Evolutionary conservation across 1,140 invertebrate species (phyloP).

Genomic region (Euura lappo): DNA sequence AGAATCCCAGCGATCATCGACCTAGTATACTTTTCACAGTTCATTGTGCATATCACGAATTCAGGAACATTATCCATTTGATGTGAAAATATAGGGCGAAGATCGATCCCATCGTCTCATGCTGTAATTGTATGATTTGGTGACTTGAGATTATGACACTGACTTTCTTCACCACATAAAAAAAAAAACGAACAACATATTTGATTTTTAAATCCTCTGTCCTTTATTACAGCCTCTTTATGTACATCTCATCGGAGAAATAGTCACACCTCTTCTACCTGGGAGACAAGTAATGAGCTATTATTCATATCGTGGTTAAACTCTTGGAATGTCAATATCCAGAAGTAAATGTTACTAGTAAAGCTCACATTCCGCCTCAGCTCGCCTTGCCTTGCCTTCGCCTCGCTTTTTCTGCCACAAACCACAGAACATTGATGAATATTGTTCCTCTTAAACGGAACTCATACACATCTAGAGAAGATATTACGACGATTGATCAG

Average conservation of each 20-base stretch:
- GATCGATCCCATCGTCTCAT: too few relatives aligned
- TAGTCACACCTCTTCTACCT: too few relatives aligned
- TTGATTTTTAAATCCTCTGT: background rate
- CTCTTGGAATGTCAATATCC: background rate
- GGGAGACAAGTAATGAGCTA: background rate
- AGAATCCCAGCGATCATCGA: too few relatives aligned
- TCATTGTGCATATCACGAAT: too few relatives aligned
- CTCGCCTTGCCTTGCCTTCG: background rate
- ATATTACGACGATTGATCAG: background rate
- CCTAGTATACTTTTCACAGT: too few relatives aligned
- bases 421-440: background rate
- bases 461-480: background rate
- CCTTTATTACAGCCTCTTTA: background rate
- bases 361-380: background rate
- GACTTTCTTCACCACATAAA: too few relatives aligned
- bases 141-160: too few relatives aligned
- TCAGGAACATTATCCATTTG: too few relatives aligned
- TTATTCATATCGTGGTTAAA: background rate
- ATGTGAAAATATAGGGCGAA: too few relatives aligned
- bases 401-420: background rate
- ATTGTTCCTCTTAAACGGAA: background rate
- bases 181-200: background rate
- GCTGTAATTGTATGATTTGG: too few relatives aligned
- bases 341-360: conserved; percentile 3
- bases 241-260: too few relatives aligned